Base-by-base conservation (phyloP, 92 coral and sea anemone genomes). In the Blastomussa wellsi region DNA sequence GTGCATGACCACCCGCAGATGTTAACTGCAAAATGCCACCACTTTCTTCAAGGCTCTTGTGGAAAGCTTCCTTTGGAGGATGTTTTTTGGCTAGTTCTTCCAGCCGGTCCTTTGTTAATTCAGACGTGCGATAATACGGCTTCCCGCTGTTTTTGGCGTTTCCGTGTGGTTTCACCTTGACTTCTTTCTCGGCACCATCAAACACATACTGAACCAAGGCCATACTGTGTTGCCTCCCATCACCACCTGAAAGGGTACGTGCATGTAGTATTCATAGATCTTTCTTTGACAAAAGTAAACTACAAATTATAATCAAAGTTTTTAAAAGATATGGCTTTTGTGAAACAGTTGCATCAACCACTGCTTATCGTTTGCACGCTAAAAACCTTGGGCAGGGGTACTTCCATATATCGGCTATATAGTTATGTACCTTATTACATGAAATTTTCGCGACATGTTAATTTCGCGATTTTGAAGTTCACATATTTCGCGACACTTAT, bases 161-260 rank as follows among this genome's bases (percentile, higher is more conserved):
- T 24, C 87, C 91, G 32, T 82, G 91, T 10, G 83, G 83, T n/a
- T 76, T 78, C 42, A 88, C 88, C 49, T 83, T 72, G n/a, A 88
- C 74, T 57, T 88, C 88, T 16, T 60, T 73, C 72, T 88, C 91
- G 35, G 75, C 72, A 60, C 85, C 85, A 75, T 88, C 86, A 55
- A 88, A 88, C 51, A 82, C 83, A 59, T 88, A 84, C 70, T 88
- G 85, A 6, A 88, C 76, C 62, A 82, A 84, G 29, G 82, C 91
- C 69, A 88, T 10, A 7, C 64, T 39, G 47, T 88, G 87, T 19
- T 35, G 55, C 57, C 19, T 47, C 41, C 82, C 78, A 20, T 74
- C 68, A 29, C 83, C 77, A 76, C 80, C 89, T 86, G 64, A 60
- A 76, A 31, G 70, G 65, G 44, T 49, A 76, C 39, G 39, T 76